Base-by-base conservation (phyloP, 2,797 vertebrate species). In the Cygnus olor region DNA sequence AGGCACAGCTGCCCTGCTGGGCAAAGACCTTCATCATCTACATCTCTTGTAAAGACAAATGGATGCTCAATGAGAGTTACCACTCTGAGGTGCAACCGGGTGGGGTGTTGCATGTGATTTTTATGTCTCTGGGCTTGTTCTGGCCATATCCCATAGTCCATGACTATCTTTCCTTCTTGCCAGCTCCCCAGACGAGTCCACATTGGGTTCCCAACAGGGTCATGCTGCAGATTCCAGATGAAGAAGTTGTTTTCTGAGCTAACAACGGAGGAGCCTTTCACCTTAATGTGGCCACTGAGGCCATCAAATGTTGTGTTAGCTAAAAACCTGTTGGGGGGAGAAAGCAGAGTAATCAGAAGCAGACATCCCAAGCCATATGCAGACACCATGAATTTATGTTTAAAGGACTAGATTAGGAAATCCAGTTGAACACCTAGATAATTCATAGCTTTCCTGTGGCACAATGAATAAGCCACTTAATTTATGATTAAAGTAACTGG, bases 181-280 rank as follows among this genome's bases (percentile, higher is more conserved):
- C 99, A 99, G 93, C 98, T 99, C 64, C 99, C 99, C 64, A 99
- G 96, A 54, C 99, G 98, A 1, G 99, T 99, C 99, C 99, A 99
- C 98, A 99, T 99, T 11, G 98, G 99, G 92, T 99, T 99, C 68
- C 99, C 99, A 0, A 99, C 91, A 49, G 99, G 99, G 95, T 99
- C 99, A 4, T 99, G 98, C 97, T 99, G 99, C 85, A 99, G 98
- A 94, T 98, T 99, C 99, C 99, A 99, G 97, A 99, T 99, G 98
- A 99, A 99, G 97, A 99, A 99, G 94, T 99, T 99, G 88, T 98
- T 98, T 97, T 99, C 99, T 20, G 99, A 99, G 94, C 98, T 98
- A 96, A 99, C 93, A 86, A 99, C 94, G 27, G 98, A 98, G 85
- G 98, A 98, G 28, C 97, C 98, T 96, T 98, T 98, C 84, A 98